Base-by-base conservation (phyloP, 2,797 vertebrate species). In the Cynopterus sphinx region DNA sequence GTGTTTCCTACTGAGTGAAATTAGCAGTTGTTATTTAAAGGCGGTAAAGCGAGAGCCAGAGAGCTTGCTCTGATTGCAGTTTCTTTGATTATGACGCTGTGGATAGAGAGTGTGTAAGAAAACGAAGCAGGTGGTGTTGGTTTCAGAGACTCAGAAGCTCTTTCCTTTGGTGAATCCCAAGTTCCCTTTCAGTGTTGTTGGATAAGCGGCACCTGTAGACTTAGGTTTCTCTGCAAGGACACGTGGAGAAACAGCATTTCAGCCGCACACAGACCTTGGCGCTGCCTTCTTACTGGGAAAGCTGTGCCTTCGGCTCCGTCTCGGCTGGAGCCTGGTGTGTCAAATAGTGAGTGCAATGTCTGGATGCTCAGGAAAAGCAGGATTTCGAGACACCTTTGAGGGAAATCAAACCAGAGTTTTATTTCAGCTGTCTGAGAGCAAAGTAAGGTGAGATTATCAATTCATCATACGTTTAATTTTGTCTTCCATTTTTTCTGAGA, bases 391-490 rank as follows among this genome's bases (percentile, higher is more conserved):
- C 92, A 67, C 19, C 57, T 94, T 94, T 75, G 46, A 94, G 87
- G 79, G 82, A 70, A 0, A 2, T 39, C 53, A 91, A 49, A 53
- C 77, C 43, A 74, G 82, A 59, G 53, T 96, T 92, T 97, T 91
- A 11, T 12, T 93, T 82, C 12, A 87, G 21, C 70, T 19, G 1
- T 0, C 73, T 10, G 1, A 39, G 82, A 67, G 61, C 31, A 93
- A 94, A 92, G 55, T 96, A 85, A 85, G 67, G 21, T 22, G 43
- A 96, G 39, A 91, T 16, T 28, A 90, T 68, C 87, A 86, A 13
- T n/a, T 86, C 53, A 13, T n/a, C 31, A 33, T 31, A 24, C 71
- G 33, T 49, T 49, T 87, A 65, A 33, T 83, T 70, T 15, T 0
- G 0, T 88, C 86, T 12, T 11, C 53, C 41, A 74, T 91, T 97